Evolutionary conservation across 2,113 vertebrate species (phyloP), one percentile per base, ranked within the genome.

Genomic region (Delphinapterus leucas): DNA sequence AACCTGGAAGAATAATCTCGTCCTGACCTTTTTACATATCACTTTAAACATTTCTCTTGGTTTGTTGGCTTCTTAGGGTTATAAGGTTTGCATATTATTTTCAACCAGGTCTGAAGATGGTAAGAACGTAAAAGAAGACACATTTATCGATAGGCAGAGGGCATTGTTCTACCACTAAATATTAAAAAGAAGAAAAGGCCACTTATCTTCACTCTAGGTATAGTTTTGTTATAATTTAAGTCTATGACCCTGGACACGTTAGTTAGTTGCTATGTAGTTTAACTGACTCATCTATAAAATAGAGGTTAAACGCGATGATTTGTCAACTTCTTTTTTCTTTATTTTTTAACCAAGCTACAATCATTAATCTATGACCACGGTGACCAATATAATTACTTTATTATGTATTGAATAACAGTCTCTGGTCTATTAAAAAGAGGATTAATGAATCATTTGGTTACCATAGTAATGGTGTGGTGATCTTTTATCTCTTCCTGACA

Each of bases 21-120:
- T 89, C 76, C 41, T 96, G 36, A 96, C 2, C 33, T 82, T 89
- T 70, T 84, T 60, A 81, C 26, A 15, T 55, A 18, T 81, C 5
- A 82, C 8, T 93, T 89, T 70, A 49, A 76, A 71, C 44, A 47
- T 33, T 23, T 5, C 79, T 85, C 90, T 94, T n/a, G 73, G n/a
- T 81, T 86, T 94, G 31, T 94, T 80, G 33, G 61, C 47, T 97
- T 92, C 31, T 63, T 94, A 76, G 58, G 38, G 12, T 94, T 53
- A 63, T 7, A 83, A 82, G 13, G 26, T 70, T 76, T 79, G 0
- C 10, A 61, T 87, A n/a, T 77, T 12, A 65, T 83, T 58, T 18
- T 12, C n/a, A 96, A 18, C 31, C 79, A 71, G 0, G 21, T 77
- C 81, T 86, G 18, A 94, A 93, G 47, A 73, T 65, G 76, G 58